Conservation (phyloP, 2,888 invertebrate genomes). For the Amblyteles armatorius region DNA sequence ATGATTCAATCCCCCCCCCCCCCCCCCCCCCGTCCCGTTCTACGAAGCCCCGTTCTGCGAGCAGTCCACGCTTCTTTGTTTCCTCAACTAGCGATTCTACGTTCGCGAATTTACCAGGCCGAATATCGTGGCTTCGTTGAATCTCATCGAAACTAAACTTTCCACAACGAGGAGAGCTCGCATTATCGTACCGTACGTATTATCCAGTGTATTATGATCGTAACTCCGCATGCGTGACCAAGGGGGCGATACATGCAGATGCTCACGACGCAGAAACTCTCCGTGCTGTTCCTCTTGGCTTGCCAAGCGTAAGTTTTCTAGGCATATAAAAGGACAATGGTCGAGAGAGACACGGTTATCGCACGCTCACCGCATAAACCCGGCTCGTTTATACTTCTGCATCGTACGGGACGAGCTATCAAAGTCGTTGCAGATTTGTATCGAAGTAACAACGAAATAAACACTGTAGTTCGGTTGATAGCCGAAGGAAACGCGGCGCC, state of each 20-base stretch:
- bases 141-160: background rate
- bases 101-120: background rate
- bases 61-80: background rate
- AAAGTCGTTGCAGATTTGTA: background rate
- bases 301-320: slow-evolving; percentile 71
- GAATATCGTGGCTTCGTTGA: background rate
- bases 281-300: slow-evolving; percentile 72
- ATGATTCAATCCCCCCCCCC: no score
- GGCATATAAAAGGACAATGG: slow-evolving; percentile 53
- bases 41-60: background rate
- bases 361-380: background rate
- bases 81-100: background rate
- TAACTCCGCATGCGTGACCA: slow-evolving; percentile 39
- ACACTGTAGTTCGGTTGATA: background rate
- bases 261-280: slow-evolving; percentile 73
- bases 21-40: background rate
- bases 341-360: slow-evolving; percentile 19
- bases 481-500: background rate
- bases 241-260: slow-evolving; percentile 59
- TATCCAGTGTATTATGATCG: slow-evolving; percentile 18
- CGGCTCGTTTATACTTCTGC: background rate
- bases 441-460: background rate
- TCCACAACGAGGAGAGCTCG: background rate
- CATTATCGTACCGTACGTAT: background rate
- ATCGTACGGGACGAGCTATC: background rate